Conservation (phyloP, 1,140 invertebrate genomes). For the Adoxophyes honmai region DNA sequence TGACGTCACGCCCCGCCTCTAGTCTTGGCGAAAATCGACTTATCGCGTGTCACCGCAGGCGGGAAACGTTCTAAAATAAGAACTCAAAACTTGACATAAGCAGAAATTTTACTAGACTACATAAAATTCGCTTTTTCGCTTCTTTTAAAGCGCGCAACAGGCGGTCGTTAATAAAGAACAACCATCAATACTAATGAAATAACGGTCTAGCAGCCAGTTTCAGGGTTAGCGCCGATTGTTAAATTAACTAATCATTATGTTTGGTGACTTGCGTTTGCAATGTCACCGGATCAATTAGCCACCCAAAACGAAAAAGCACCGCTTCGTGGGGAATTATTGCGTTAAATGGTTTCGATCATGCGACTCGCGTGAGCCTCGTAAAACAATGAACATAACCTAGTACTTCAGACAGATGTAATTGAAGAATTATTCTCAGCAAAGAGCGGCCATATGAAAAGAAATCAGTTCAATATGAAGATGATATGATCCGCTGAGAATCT, state of each 20-base stretch:
- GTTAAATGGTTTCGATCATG: constrained; percentile 5
- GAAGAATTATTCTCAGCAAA: not conserved
- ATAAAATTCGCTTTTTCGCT: not conserved
- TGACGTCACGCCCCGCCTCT: constrained; percentile 5
- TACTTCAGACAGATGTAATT: not conserved
- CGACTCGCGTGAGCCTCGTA: not conserved
- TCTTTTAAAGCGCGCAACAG: not conserved
- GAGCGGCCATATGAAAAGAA: not conserved
- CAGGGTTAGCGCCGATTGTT: constrained; percentile 7
- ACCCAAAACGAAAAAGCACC: constrained; percentile 1
- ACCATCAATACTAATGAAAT: constrained; percentile 10
- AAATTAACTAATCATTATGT: constrained; percentile 13
- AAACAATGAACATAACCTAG: not conserved
- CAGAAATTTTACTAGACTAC: not conserved
- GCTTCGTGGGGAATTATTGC: not conserved
- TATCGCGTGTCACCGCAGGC: constrained; percentile 4
- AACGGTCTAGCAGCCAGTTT: not conserved
- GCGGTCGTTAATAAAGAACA: constrained; percentile 1
- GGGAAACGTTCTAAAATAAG: not conserved
- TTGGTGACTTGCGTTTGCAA: not conserved
- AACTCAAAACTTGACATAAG: not conserved
- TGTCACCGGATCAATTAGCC: constrained; percentile 5
- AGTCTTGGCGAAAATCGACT: constrained; percentile 10
- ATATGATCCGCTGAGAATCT: not conserved
- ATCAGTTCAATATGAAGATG: not conserved